Conservation (phyloP, 2,888 invertebrate species). For the Crocallis elinguaria region DNA sequence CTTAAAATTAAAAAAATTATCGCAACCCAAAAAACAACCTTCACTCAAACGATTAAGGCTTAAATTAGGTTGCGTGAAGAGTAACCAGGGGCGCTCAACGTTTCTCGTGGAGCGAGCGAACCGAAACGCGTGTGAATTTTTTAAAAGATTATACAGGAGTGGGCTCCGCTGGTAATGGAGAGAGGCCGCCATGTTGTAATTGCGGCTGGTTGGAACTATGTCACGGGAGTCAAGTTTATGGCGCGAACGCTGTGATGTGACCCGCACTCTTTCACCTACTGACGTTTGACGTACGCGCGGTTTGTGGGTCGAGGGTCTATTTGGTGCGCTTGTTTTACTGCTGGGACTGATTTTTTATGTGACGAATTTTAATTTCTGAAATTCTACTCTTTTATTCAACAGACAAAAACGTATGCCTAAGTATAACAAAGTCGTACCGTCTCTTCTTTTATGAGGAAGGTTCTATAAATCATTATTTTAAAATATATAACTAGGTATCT, state of each 20-base stretch:
- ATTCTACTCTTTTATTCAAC: too few species aligned
- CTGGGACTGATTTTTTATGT: not conserved
- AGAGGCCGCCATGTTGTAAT: conserved; percentile 59
- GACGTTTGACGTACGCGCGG: conserved; percentile 20
- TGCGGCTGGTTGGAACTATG: conserved; percentile 59
- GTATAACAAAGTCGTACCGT: too few species aligned
- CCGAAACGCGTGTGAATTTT: conserved; percentile 71
- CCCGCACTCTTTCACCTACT: conserved; percentile 7
- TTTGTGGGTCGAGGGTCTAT: not conserved
- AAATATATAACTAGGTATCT: too few species aligned
- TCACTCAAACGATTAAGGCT: conserved; percentile 29
- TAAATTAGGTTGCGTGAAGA: conserved; percentile 32
- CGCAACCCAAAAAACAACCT: conserved; percentile 36
- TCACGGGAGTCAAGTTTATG: conserved; percentile 51
- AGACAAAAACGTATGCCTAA: too few species aligned
- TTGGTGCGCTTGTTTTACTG: not conserved
- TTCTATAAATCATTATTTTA: too few species aligned
- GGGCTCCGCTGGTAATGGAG: conserved; percentile 61
- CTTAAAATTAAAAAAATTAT: conserved; percentile 43
- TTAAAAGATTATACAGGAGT: conserved; percentile 76
- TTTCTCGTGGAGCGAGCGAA: conserved; percentile 44
- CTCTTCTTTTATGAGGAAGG: too few species aligned
- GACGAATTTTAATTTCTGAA: not conserved
- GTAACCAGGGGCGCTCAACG: conserved; percentile 53
- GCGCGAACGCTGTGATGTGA: conserved; percentile 16